Base-by-base conservation (phyloP, 2,888 invertebrate species). In the Philaethria dido region DNA sequence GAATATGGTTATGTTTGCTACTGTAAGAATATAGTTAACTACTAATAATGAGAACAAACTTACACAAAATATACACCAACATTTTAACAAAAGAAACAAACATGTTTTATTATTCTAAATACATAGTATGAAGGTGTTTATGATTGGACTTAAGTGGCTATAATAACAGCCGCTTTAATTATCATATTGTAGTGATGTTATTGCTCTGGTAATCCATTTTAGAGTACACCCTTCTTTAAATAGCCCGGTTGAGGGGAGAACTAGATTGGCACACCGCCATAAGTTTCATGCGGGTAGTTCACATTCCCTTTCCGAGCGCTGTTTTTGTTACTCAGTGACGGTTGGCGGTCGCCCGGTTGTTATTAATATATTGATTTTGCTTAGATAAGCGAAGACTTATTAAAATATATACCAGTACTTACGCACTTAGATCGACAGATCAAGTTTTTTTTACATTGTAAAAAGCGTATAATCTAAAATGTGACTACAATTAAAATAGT, bases 201-300 rank as follows among this genome's bases (percentile, higher is more conserved):
- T 68, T 62, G 55, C 59, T 45, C 76, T 75, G 81, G 81, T 80
- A 79, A 83, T 85, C 80, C 77, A 80, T 82, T 86, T 82, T 79
- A 79, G 78, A 80, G 52, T 48, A 45, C 88, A 85, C 90, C 90
- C 88, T 85, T 82, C 78, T 85, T 80, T 83, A 85, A 88, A 88
- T 84, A 85, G 82, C 78, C 75, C 78, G 72, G 69, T 77, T 74
- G 78, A 78, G 82, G 87, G 89, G 86, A 81, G 79, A 77, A 79
- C 79, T 85, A 87, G 83, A 88, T 89, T 89, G 88, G 89, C 89
- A 83, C 80, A 70, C 86, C 83, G 81, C 86, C 86, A 87, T 88
- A 85, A 82, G 82, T 80, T 74, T 76, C 75, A 91, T 92, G 91
- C 91, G 90, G 90, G 91, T 82, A 81, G 82, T 82, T 81, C 80